These are phyloP conservation scores for Pogonus chalceus DNA, from an alignment of 1,140 invertebrate species.

Conservation along the genomic window DNA sequence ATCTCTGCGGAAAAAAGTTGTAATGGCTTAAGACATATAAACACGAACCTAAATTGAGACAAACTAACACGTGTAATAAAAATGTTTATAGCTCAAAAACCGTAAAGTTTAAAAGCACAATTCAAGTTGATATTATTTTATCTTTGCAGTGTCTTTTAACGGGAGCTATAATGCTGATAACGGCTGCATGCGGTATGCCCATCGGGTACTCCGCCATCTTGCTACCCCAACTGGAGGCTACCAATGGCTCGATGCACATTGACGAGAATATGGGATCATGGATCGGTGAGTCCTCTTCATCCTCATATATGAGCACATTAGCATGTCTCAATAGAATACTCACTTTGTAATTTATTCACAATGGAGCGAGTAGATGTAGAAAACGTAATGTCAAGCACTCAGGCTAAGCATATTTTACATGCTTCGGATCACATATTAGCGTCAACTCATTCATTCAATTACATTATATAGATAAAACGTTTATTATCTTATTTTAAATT, in stretches of 20 bases:
- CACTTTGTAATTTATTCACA: constrained; percentile 8
- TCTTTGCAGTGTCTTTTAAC: constrained; percentile 50
- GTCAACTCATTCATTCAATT: too few relatives aligned
- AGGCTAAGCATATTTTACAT: too few relatives aligned
- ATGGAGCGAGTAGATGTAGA: too few relatives aligned
- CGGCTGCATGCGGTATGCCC: constrained; percentile 57
- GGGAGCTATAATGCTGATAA: constrained; percentile 51
- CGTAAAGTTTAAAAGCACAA: not conserved
- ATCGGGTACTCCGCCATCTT: constrained; percentile 66
- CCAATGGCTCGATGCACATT: constrained; percentile 45
- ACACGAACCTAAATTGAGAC: not conserved
- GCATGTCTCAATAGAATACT: not conserved
- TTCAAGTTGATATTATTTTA: not conserved
- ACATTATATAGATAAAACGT: too few relatives aligned
- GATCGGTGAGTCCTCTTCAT: constrained; percentile 52
- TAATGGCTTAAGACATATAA: not conserved
- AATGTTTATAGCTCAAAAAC: too few relatives aligned
- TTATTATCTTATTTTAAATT: too few relatives aligned
- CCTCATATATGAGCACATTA: not conserved
- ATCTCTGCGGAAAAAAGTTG: not conserved
- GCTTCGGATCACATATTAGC: too few relatives aligned
- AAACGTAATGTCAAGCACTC: too few relatives aligned
- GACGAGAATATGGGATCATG: constrained; percentile 53
- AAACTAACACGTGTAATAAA: too few relatives aligned
- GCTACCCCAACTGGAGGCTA: constrained; percentile 49